Conservation (phyloP, 2,113 vertebrate species). For the Erpornis zantholeuca region DNA sequence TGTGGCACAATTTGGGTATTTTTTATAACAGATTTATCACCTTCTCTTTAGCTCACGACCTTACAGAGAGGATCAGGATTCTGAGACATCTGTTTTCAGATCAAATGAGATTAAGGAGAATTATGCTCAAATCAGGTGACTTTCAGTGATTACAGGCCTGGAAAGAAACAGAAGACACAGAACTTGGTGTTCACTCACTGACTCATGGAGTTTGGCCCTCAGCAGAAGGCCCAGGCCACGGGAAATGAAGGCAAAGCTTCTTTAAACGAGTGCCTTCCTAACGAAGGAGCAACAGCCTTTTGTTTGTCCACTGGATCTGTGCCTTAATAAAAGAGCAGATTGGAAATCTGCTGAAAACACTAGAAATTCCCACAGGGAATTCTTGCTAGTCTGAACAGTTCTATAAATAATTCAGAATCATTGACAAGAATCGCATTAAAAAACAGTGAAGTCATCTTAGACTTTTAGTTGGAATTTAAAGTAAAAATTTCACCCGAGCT, state of each 20-base stretch:
- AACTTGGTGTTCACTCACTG: too few relatives aligned
- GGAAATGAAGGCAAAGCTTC: neutral
- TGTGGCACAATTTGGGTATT: neutral
- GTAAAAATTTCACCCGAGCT: neutral
- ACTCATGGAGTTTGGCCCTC: neutral
- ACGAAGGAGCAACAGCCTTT: neutral
- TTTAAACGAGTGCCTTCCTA: neutral
- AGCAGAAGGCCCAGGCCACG: neutral
- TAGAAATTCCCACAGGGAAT: neutral
- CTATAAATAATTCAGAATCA: neutral
- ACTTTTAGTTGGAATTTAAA: neutral
- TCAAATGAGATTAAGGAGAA: neutral
- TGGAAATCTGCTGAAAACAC: neutral
- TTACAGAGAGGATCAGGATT: neutral
- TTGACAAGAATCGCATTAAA: neutral
- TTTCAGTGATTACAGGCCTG: neutral
- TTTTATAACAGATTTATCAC: neutral
- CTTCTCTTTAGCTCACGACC: fast-evolving
- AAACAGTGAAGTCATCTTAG: neutral
- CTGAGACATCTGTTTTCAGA: neutral
- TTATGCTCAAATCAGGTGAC: neutral
- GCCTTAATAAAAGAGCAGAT: neutral
- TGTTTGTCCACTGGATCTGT: neutral
- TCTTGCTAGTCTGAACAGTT: neutral
- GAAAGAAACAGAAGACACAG: neutral